Percentiles rank a stretch among this genome's conserved stretches.
phyloP scores from a whole-genome alignment of 92 coral and sea anemone species.

The Epizoanthus scotinus region DNA sequence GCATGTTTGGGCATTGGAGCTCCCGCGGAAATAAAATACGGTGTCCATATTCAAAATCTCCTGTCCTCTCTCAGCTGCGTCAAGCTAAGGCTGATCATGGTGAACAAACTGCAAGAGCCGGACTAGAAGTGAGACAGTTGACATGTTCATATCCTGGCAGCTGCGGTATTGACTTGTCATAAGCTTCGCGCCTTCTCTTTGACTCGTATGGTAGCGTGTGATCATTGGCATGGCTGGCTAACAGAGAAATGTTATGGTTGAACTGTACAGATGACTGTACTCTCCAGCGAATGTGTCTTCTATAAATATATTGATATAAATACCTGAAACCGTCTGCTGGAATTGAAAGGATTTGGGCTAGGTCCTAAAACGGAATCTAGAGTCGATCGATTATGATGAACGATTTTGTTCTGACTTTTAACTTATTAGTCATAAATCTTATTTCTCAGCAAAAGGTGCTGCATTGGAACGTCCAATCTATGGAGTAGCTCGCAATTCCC shows the following conservation, averaged over 20 bases:
- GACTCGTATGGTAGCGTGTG: neutral
- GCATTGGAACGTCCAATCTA: neutral
- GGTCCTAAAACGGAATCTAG: neutral
- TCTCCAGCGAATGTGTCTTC: neutral
- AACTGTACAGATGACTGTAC: neutral
- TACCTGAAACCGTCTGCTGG: neutral
- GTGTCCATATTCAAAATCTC: neutral
- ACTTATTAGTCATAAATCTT: neutral
- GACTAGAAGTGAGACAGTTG: neutral
- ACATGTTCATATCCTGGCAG: neutral
- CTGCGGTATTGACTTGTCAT: too few species aligned
- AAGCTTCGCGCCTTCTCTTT: neutral
- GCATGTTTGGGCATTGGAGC: constrained; percentile 98
- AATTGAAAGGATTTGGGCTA: neutral
- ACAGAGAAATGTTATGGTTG: neutral
- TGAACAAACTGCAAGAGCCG: neutral
- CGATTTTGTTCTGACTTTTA: too few species aligned
- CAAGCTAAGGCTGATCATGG: neutral
- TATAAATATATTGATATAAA: neutral
- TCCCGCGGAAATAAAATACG: constrained; percentile 43
- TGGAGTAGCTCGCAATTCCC: neutral
- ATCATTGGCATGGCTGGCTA: neutral
- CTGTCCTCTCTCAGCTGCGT: too few species aligned
- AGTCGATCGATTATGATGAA: neutral
- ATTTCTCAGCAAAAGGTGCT: neutral